Conservation (phyloP, 2,113 vertebrate species). For the Geothlypis trichas region DNA sequence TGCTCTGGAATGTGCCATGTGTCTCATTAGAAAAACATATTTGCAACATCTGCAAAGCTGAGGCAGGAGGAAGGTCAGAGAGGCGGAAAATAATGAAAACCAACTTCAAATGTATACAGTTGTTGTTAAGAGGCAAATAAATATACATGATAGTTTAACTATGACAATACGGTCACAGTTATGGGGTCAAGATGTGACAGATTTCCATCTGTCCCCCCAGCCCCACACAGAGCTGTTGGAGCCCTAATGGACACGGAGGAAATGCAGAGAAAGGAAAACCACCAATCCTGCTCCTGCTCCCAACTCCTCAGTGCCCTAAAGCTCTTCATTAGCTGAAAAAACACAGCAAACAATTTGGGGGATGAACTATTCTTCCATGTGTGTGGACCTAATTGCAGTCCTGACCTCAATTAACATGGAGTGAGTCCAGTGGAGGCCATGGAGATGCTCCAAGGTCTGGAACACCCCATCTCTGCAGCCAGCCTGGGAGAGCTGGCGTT, state of each 20-base stretch:
- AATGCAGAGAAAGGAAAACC: background rate
- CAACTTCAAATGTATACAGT: background rate
- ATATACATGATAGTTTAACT: background rate
- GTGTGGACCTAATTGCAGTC: background rate
- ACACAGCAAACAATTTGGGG: background rate
- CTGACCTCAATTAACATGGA: background rate
- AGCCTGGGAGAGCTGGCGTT: background rate
- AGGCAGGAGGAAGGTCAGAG: background rate
- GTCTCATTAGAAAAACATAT: background rate
- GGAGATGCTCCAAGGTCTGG: background rate
- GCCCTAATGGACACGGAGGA: background rate
- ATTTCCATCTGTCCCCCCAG: background rate
- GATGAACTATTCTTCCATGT: background rate
- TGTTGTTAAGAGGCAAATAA: background rate
- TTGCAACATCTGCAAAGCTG: conserved; percentile 3
- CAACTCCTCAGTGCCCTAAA: background rate
- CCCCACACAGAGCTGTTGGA: background rate
- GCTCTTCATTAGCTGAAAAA: background rate
- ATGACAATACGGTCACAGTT: background rate
- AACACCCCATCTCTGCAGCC: background rate
- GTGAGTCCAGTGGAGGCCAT: background rate
- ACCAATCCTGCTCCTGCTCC: background rate
- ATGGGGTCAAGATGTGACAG: background rate
- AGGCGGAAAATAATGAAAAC: background rate
- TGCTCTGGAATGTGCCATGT: conserved; percentile 29